Conservation (phyloP, 2,888 invertebrate genomes). For the Desoria tigrina region DNA sequence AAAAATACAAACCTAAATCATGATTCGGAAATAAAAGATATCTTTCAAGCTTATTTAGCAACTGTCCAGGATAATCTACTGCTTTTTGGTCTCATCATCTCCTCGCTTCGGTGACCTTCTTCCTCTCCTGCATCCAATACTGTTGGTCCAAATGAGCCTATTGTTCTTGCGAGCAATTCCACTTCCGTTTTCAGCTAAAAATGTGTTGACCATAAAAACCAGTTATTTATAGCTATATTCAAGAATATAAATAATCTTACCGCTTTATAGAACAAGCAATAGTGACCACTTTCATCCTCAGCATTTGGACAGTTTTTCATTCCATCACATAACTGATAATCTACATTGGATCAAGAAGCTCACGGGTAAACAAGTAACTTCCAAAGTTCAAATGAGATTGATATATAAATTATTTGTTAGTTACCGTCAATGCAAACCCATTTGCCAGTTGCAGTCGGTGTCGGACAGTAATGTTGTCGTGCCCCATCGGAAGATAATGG, state of each 20-base stretch:
- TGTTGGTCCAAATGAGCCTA: background rate
- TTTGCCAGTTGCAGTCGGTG: conserved; percentile 27
- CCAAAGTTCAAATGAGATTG: background rate
- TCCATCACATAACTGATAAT: conserved; percentile 47
- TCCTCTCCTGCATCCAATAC: no score
- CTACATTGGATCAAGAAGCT: no score
- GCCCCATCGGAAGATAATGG: conserved; percentile 39
- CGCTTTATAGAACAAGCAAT: conserved; percentile 47
- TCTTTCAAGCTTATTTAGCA: no score
- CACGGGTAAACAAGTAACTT: background rate
- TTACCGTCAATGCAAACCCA: conserved; percentile 46
- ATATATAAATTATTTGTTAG: background rate
- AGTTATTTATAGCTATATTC: background rate
- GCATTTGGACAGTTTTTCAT: conserved; percentile 48
- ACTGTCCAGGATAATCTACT: no score
- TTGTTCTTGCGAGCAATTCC: conserved; percentile 15
- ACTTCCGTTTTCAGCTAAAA: conserved; percentile 21
- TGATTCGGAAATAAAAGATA: no score
- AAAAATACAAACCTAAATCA: no score
- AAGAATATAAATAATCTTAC: conserved; percentile 32
- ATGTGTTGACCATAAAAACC: background rate
- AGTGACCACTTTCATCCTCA: conserved; percentile 44
- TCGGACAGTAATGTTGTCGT: conserved; percentile 45
- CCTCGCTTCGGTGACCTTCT: no score
- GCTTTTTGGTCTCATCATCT: no score